Evolutionary conservation across 2,888 invertebrate genomes (phyloP), one percentile per base, ranked within the genome.

Genomic region (Hylaea fasciaria): DNA sequence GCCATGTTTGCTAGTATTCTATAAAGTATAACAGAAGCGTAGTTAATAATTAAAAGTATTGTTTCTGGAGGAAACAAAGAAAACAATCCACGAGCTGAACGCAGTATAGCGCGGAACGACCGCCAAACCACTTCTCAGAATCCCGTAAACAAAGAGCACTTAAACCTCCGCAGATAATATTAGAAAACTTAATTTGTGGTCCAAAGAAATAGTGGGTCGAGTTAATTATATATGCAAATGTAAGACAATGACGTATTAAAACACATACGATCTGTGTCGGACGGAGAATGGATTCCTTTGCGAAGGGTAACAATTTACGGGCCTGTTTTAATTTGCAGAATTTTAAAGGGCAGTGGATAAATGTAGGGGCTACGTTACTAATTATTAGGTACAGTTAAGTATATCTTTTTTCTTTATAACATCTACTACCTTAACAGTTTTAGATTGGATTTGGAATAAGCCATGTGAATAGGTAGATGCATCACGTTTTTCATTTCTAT

Each of bases 151-250:
- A 71, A 71, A 68, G 63, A 59, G 62, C 50, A 47, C 53, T 62
- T 49, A 70, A 68, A 16, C 44, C 48, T 51, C 37, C 22, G 56
- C 45, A 43, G 55, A 60, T 68, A 58, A 64, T 69, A 66, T 76
- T 75, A 71, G 69, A 69, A 71, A 66, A 69, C 65, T 70, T 69
- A 72, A 76, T 71, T 70, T 72, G 68, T 61, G 68, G 69, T 68
- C 68, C 50, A 67, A 61, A 54, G 13, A 13, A 51, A 49, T 44
- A 14, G 35, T 35, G 45, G 14, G 29, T 49, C 48, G 59, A 66
- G 68, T 68, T 78, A 77, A 77, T 76, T 73, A 77, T 66, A 76
- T 57, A 63, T 51, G 57, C 46, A 53, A 47, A 57, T 62, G 58
- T 17, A 44, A 61, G 51, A 61, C 56, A 61, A 57, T 57, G 50